Evolutionary conservation across 2,113 vertebrate species (phyloP).

Genomic region (Pogona vitticeps): DNA sequence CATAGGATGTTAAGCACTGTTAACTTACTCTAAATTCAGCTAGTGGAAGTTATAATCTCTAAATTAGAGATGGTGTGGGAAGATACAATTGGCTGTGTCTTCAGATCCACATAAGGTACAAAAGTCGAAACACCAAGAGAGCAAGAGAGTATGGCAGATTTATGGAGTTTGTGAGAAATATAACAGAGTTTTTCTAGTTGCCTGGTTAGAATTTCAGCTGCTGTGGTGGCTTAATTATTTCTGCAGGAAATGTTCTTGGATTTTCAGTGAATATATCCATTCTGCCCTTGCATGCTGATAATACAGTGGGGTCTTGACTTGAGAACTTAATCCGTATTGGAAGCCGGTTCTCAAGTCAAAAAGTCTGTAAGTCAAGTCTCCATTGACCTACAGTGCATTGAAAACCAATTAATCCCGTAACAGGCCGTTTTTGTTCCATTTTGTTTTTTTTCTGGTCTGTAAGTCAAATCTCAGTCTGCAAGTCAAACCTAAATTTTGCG

Average conservation of each 20-base stretch:
- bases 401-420: too few relatives aligned
- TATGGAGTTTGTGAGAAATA: constrained; percentile 12
- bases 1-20: not conserved
- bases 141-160: accelerated
- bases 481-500: too few relatives aligned
- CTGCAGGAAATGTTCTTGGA: not conserved
- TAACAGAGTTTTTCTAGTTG: not conserved
- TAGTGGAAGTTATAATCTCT: not conserved
- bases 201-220: not conserved
- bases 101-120: accelerated
- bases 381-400: too few relatives aligned
- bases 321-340: too few relatives aligned
- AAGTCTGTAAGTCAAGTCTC: too few relatives aligned
- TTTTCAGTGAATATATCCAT: not conserved
- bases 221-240: not conserved
- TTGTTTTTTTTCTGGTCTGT: too few relatives aligned
- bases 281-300: too few relatives aligned
- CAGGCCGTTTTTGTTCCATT: too few relatives aligned
- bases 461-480: too few relatives aligned
- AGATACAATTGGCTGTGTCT: not conserved
- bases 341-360: too few relatives aligned
- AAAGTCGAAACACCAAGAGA: not conserved
- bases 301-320: too few relatives aligned
- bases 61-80: too few relatives aligned
- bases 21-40: not conserved